phyloP scores from a whole-genome alignment of 2,113 vertebrate species.

The Formicarius rufipectus region DNA sequence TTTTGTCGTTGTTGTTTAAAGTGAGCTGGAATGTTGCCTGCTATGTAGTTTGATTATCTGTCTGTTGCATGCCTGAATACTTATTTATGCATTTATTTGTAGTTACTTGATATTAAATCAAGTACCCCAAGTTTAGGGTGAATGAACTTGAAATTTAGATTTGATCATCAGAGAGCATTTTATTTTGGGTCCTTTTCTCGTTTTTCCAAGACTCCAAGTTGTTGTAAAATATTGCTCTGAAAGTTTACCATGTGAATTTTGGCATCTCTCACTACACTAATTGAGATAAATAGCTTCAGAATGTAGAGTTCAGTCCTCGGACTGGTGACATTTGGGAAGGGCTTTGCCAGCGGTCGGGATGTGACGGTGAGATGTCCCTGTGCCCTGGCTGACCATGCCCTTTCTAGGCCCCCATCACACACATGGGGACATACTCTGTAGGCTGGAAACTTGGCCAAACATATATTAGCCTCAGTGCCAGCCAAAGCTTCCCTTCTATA shows the following conservation, averaged over 20 bases:
- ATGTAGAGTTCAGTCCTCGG: neutral
- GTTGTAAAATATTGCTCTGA: neutral
- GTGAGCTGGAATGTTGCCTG: neutral
- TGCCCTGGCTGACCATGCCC: neutral
- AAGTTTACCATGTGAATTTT: neutral
- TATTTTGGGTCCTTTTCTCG: neutral
- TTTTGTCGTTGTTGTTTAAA: no score
- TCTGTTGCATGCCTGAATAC: neutral
- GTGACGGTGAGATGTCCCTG: neutral
- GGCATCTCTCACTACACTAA: neutral
- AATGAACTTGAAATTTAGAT: neutral
- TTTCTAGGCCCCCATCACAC: fast-evolving
- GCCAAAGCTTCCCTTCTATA: neutral
- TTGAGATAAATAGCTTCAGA: neutral
- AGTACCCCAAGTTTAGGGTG: neutral
- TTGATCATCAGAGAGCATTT: neutral
- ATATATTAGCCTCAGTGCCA: neutral
- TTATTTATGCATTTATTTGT: neutral
- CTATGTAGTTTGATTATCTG: neutral
- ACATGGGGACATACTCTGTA: neutral
- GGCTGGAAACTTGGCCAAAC: neutral
- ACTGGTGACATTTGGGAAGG: neutral
- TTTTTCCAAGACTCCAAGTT: neutral
- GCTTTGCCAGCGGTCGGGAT: neutral
- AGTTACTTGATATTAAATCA: neutral